These are phyloP conservation scores for Hirtodrosophila confusa DNA, from an alignment of 2,888 invertebrate species.

Conservation along the genomic window DNA sequence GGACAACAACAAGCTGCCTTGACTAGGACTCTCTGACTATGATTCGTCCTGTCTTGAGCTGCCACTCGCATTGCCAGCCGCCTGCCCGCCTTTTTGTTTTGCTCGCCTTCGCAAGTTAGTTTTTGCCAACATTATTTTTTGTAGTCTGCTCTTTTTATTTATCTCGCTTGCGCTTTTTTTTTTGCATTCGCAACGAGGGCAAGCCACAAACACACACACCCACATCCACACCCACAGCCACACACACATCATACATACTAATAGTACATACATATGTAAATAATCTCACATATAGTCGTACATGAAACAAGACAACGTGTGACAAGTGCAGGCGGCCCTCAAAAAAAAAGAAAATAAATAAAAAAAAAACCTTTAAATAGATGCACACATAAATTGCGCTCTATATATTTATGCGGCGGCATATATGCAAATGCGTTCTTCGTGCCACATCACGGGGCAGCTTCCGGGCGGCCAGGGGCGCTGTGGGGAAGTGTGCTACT, in stretches of 20 bases:
- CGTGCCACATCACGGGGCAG: slow-evolving; percentile 26
- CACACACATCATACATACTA: neutral
- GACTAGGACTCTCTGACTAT: slow-evolving; percentile 13
- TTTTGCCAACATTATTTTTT: slow-evolving; percentile 7
- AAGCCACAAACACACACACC: slow-evolving; percentile 38
- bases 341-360: slow-evolving; percentile 16
- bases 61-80: slow-evolving; percentile 38
- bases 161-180: slow-evolving; percentile 70
- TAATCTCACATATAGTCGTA: slow-evolving; percentile 50
- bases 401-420: slow-evolving; percentile 70
- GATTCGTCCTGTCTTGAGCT: slow-evolving; percentile 24
- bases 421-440: slow-evolving; percentile 61
- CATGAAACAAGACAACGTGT: slow-evolving; percentile 57
- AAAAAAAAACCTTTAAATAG: slow-evolving; percentile 58
- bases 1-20: slow-evolving; percentile 12
- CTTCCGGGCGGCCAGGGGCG: neutral
- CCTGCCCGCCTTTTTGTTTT: slow-evolving; percentile 38
- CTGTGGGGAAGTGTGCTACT: neutral
- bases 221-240: slow-evolving; percentile 8
- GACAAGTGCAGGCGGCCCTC: slow-evolving; percentile 62
- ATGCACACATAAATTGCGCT: slow-evolving; percentile 75
- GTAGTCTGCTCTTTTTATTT: slow-evolving; percentile 39
- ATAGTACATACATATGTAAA: slow-evolving; percentile 50
- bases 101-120: slow-evolving; percentile 25
- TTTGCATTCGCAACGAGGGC: slow-evolving; percentile 73